Percentiles rank a stretch among this genome's conserved stretches.
phyloP scores from a whole-genome alignment of 2,888 invertebrate species.

The Netelia virgata region DNA sequence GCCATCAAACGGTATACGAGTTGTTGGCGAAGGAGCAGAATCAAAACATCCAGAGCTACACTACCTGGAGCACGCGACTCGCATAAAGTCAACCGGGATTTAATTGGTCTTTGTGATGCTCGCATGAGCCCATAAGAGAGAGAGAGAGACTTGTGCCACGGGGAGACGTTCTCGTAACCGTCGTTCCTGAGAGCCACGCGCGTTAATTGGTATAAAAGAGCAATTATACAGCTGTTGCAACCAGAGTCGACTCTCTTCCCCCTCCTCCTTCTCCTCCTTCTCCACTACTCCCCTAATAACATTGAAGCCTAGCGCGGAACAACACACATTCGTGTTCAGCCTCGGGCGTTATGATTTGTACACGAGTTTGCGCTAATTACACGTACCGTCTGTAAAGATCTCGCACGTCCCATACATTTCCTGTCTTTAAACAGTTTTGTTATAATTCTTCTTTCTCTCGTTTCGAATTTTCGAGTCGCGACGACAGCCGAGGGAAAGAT shows the following conservation, averaged over 20 bases:
- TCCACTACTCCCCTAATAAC: too few relatives aligned
- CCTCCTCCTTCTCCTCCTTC: too few relatives aligned
- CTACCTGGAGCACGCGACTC: constrained; percentile 27
- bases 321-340: constrained; percentile 19
- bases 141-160: constrained; percentile 12
- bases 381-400: not conserved
- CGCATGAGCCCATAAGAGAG: constrained; percentile 6
- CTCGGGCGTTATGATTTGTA: constrained; percentile 26
- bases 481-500: too few relatives aligned
- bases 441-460: too few relatives aligned
- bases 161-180: constrained; percentile 17
- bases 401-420: not conserved
- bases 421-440: not conserved
- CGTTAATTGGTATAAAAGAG: constrained; percentile 60
- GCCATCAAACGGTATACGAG: too few relatives aligned
- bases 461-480: too few relatives aligned
- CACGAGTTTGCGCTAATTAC: constrained; percentile 30
- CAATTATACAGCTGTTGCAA: constrained; percentile 56
- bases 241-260: not conserved
- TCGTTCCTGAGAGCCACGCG: constrained; percentile 23
- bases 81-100: constrained; percentile 18
- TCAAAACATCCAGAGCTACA: too few relatives aligned
- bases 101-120: constrained; percentile 49
- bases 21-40: too few relatives aligned
- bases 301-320: too few relatives aligned